Conservation (phyloP, 1,140 invertebrate species). For the Aphaenogaster rudis region DNA sequence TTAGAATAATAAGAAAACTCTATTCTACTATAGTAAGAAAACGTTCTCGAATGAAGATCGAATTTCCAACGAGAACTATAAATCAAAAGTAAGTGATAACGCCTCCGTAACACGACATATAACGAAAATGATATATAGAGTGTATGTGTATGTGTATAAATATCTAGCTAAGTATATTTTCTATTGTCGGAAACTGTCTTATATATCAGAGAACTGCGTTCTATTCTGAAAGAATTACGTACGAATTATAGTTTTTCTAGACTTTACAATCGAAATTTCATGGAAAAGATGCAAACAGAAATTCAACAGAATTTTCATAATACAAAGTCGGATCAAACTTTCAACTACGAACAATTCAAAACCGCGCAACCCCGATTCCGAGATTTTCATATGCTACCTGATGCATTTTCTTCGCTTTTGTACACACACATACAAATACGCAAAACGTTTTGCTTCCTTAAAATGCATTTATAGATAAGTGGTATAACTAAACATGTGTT, state of each 20-base stretch:
- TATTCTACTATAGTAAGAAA: not conserved
- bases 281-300: not conserved
- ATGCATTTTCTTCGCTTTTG: not conserved
- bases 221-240: not conserved
- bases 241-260: not conserved
- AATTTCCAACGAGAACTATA: not conserved
- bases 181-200: not conserved
- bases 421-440: not conserved
- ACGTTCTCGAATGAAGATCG: not conserved
- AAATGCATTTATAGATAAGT: not conserved
- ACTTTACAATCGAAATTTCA: constrained; percentile 2
- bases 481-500: not conserved
- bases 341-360: constrained; percentile 7
- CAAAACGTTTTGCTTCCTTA: not conserved
- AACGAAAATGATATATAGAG: not conserved
- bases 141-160: not conserved
- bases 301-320: constrained; percentile 23
- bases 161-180: not conserved
- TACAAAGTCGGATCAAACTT: constrained; percentile 25
- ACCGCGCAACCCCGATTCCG: not conserved
- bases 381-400: constrained; percentile 11
- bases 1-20: not conserved
- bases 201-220: not conserved
- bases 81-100: not conserved
- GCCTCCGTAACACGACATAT: not conserved